phyloP scores from a whole-genome alignment of 2,797 vertebrate genomes.

The Atherinosoma microstoma region DNA sequence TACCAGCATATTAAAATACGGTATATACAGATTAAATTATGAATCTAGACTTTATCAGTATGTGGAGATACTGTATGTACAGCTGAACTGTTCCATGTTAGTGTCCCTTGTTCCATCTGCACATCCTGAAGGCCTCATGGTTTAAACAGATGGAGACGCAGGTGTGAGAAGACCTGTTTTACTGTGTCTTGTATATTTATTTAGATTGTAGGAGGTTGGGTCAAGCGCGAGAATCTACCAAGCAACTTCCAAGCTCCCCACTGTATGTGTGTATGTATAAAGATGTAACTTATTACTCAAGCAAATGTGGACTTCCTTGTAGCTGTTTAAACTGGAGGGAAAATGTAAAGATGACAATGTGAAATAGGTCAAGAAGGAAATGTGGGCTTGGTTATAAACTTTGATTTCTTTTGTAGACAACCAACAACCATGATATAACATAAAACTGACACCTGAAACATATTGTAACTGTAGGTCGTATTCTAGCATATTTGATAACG shows the following conservation, averaged over 20 bases:
- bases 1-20: constrained; percentile 87
- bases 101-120: constrained; percentile 67
- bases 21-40: constrained; percentile 84
- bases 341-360: constrained; percentile 54
- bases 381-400: constrained; percentile 44
- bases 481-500: constrained; percentile 63
- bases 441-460: constrained; percentile 56
- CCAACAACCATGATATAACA: constrained; percentile 46
- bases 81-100: constrained; percentile 77
- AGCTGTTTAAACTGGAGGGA: constrained; percentile 79
- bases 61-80: constrained; percentile 80
- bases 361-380: constrained; percentile 53
- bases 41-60: constrained; percentile 78
- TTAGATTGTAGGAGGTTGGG: constrained; percentile 82
- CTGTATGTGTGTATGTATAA: constrained; percentile 80
- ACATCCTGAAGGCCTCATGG: constrained; percentile 64
- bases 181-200: constrained; percentile 81
- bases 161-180: constrained; percentile 71
- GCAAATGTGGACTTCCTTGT: constrained; percentile 85
- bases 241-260: constrained; percentile 75
- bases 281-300: constrained; percentile 85
- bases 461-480: constrained; percentile 48
- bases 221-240: constrained; percentile 79
- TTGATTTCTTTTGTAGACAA: constrained; percentile 60
- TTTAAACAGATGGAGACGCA: constrained; percentile 58